Evolutionary conservation across 2,797 vertebrate species (phyloP).

Genomic region (Clarias laeviceps): DNA sequence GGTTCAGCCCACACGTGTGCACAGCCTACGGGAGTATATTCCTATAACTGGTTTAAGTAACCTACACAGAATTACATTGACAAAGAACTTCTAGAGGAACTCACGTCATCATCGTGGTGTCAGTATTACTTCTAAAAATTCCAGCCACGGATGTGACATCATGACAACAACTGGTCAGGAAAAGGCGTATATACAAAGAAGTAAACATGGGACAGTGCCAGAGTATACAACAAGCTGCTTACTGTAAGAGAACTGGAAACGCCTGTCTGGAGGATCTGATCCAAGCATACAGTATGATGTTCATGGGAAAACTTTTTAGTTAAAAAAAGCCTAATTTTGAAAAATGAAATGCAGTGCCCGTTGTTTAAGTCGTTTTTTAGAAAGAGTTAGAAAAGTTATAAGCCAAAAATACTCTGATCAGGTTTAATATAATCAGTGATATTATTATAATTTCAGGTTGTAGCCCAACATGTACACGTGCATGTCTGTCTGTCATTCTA

Average conservation of each 20-base stretch:
- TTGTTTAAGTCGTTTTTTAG: too few relatives aligned
- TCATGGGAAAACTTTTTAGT: slow-evolving; percentile 13
- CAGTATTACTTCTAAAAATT: slow-evolving; percentile 22
- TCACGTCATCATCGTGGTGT: slow-evolving; percentile 7
- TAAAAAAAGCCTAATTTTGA: neutral
- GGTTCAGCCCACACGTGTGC: neutral
- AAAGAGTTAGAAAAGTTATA: too few relatives aligned
- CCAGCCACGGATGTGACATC: slow-evolving; percentile 11
- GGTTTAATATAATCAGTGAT: too few relatives aligned
- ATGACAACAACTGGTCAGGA: neutral
- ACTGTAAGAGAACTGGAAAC: slow-evolving; percentile 28
- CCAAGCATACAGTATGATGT: neutral
- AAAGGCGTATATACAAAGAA: slow-evolving; percentile 10
- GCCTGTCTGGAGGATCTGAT: slow-evolving; percentile 5
- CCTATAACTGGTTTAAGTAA: neutral
- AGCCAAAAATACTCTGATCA: too few relatives aligned
- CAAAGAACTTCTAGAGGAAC: slow-evolving; percentile 44
- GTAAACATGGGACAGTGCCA: slow-evolving; percentile 33
- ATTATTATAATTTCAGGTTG: too few relatives aligned
- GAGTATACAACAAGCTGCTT: slow-evolving; percentile 23
- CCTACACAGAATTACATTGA: slow-evolving; percentile 22
- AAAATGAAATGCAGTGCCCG: neutral
- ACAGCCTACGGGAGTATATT: neutral
- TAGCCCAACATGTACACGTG: too few relatives aligned
- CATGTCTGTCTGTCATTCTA: too few relatives aligned